These are phyloP conservation scores for Sternotherus odoratus DNA, from an alignment of 2,797 vertebrate genomes.

Conservation along the genomic window DNA sequence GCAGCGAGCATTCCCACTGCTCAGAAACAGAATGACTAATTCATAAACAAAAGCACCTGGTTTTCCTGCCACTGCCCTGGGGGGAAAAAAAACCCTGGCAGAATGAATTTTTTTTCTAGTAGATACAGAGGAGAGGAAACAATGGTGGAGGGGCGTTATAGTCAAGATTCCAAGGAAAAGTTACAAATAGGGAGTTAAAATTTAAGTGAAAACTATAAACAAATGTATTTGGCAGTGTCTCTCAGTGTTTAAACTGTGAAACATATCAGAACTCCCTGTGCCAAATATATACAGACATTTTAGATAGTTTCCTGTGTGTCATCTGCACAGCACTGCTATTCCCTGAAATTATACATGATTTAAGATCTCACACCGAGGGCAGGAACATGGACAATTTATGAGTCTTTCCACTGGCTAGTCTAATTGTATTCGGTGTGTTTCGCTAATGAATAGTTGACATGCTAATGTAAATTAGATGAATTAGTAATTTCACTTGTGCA, in stretches of 20 bases:
- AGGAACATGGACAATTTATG: slow-evolving; percentile 33
- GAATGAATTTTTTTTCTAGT: background rate
- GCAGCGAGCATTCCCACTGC: background rate
- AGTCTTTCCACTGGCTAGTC: slow-evolving; percentile 31
- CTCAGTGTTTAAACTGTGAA: background rate
- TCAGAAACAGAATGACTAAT: background rate
- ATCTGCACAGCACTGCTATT: background rate
- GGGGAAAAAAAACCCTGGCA: background rate
- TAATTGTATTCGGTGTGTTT: slow-evolving; percentile 55
- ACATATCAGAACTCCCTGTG: background rate
- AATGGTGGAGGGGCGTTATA: background rate
- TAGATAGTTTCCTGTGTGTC: background rate
- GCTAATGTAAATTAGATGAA: slow-evolving; percentile 64
- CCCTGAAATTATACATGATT: slow-evolving; percentile 25
- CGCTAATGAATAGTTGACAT: slow-evolving; percentile 69
- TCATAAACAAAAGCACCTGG: background rate
- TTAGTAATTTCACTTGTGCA: slow-evolving; percentile 60
- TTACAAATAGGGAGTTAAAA: background rate
- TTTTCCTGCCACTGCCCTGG: background rate
- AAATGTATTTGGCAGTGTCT: background rate
- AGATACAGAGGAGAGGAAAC: background rate
- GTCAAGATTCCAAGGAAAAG: background rate
- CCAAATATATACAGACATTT: background rate
- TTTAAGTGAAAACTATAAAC: background rate
- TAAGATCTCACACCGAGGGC: background rate